Base-by-base conservation (phyloP, 2,888 invertebrate species). In the Dicycla oo region DNA sequence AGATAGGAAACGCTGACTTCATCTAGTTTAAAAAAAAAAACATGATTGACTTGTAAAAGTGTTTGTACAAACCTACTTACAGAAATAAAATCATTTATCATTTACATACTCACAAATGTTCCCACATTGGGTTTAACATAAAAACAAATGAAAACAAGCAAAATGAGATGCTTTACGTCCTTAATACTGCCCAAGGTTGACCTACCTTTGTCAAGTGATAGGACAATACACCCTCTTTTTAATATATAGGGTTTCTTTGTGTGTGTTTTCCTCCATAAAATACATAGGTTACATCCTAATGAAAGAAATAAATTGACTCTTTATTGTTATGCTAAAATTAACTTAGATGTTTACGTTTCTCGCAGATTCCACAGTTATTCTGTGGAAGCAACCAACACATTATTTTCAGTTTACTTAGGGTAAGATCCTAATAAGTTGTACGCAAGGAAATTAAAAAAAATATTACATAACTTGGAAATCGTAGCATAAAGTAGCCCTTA, bases 231-330 rank as follows among this genome's bases (percentile, higher is more conserved):
- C 23, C 15, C 15, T 20, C 69, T 30, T 47, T 58, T 77, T 69
- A 77, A 43, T 70, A 78, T 43, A 23, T 13, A 54, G 1, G 34
- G 13, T 60, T 49, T 56, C 30, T 23, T 61, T n/a, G 45, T 11
- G 54, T 51, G 34, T 23, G 0, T 75, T 75, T 57, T 57, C 73
- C 73, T 72, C 73, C n/a, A 49, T 61, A 61, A n/a, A 49, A 61
- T 34, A 71, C 53, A 47, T 61, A 62, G 3, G 15, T 51, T 56
- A 51, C 51, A n/a, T n/a, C 18, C 7, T 43, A 78, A 56, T 61
- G 26, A 70, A 69, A 34, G 18, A 56, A 23, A 72, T 72, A 78
- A 62, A 62, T 71, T 57, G 49, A 51, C 34, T 30, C 72, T 38
- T 15, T 49, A 61, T 75, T 58, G 20, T 61, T 51, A 30, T 38